Evolutionary conservation across 2,888 invertebrate species (phyloP).

Genomic region (Crepidodera aurea): DNA sequence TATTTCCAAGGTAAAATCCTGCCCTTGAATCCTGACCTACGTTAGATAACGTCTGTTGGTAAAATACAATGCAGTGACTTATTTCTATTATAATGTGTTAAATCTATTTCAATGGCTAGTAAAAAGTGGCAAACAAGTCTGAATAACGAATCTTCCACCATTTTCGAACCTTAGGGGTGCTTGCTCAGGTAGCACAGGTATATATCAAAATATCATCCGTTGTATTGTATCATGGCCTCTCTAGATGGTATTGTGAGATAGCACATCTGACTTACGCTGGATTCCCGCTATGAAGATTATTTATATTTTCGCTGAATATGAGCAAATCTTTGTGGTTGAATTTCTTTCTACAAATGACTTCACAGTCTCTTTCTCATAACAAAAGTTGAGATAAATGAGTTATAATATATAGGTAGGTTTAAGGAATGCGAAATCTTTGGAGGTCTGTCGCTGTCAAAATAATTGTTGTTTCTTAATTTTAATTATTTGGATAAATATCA

Average conservation of each 20-base stretch:
- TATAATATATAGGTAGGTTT: constrained; percentile 37
- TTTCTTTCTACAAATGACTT: constrained; percentile 44
- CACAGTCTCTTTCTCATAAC: constrained; percentile 17
- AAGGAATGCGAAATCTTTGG: constrained; percentile 19
- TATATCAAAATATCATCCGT: constrained; percentile 50
- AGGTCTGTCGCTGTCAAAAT: too few relatives aligned
- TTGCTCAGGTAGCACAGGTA: constrained; percentile 50
- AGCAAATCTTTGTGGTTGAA: constrained; percentile 37
- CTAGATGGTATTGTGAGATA: constrained; percentile 48
- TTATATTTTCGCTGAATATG: constrained; percentile 42
- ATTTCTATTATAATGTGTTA: constrained; percentile 3
- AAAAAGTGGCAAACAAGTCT: constrained; percentile 5
- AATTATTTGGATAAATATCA: too few relatives aligned
- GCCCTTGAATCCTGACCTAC: background rate
- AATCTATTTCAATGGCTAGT: constrained; percentile 6
- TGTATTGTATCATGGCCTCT: constrained; percentile 43
- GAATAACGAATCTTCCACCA: constrained; percentile 29
- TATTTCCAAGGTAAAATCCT: too few relatives aligned
- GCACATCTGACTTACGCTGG: constrained; percentile 46
- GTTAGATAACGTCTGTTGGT: background rate
- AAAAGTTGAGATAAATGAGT: constrained; percentile 25
- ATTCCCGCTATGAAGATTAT: constrained; percentile 45
- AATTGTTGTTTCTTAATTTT: too few relatives aligned
- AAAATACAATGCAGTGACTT: background rate
- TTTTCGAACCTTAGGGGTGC: constrained; percentile 46